A percentile compares a stretch with the other conserved stretches of the same genome.
phyloP scores from a whole-genome alignment of 2,888 invertebrate genomes.

The Euclidia mi region DNA sequence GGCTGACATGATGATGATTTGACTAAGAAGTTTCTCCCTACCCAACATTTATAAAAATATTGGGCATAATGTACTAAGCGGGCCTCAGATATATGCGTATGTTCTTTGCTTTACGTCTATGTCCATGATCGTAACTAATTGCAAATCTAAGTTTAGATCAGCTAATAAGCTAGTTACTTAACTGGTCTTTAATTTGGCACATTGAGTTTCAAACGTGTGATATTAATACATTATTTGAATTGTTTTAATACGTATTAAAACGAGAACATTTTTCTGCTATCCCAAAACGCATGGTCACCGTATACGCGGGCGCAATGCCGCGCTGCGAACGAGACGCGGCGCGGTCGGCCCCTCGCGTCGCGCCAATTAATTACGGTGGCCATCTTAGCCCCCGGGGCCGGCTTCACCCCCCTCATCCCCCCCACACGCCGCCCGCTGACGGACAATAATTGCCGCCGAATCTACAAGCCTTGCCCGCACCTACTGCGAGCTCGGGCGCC shows the following conservation, averaged over 20 bases:
- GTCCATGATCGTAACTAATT: too few relatives aligned
- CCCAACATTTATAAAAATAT: too few relatives aligned
- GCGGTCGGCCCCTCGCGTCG: conserved; percentile 89
- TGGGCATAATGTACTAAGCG: too few relatives aligned
- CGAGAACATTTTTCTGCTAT: conserved; percentile 3
- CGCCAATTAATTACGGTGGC: conserved; percentile 90
- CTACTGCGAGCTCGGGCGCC: conserved; percentile 32
- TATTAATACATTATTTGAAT: too few relatives aligned
- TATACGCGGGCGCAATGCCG: conserved; percentile 84
- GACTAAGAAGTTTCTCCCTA: too few relatives aligned
- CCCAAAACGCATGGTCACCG: conserved; percentile 42
- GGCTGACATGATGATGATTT: too few relatives aligned
- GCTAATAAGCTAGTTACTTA: too few relatives aligned
- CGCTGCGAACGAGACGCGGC: conserved; percentile 84
- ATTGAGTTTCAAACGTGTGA: too few relatives aligned
- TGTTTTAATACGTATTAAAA: background rate
- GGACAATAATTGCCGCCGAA: conserved; percentile 88
- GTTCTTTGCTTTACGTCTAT: too few relatives aligned
- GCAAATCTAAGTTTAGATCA: too few relatives aligned
- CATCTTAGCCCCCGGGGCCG: conserved; percentile 81
- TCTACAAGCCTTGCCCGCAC: conserved; percentile 68
- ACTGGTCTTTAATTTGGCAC: too few relatives aligned
- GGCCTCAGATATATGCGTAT: too few relatives aligned
- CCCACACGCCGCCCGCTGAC: conserved; percentile 70
- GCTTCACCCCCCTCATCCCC: conserved; percentile 56